phyloP scores from a whole-genome alignment of 2,797 vertebrate species.

The Rallus crepitans region DNA sequence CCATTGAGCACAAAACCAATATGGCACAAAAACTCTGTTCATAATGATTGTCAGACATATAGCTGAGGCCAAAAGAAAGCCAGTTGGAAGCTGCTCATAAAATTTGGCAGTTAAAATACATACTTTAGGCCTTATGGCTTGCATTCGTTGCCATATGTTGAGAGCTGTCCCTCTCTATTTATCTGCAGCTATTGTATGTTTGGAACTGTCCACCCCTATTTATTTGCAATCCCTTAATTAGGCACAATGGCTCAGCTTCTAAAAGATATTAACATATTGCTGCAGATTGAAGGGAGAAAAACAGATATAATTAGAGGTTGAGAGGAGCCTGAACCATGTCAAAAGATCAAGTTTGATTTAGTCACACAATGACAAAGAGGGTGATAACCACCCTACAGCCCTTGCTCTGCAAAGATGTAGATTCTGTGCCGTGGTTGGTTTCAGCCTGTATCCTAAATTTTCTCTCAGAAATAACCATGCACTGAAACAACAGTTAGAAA shows the following conservation, averaged over 20 bases:
- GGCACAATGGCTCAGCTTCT: constrained; percentile 35
- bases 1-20: background rate
- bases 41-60: constrained; percentile 5
- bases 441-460: background rate
- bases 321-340: constrained; percentile 36
- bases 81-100: constrained; percentile 38
- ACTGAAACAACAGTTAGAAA: background rate
- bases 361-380: background rate
- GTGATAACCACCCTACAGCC: background rate
- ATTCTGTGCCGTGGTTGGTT: background rate
- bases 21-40: background rate
- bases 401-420: background rate
- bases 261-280: constrained; percentile 56
- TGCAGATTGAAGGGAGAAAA: constrained; percentile 47
- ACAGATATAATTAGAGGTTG: constrained; percentile 22
- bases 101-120: constrained; percentile 58
- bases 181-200: constrained; percentile 20
- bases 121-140: constrained; percentile 56
- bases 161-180: constrained; percentile 67
- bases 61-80: constrained; percentile 36
- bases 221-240: constrained; percentile 59
- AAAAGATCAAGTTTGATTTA: constrained; percentile 41
- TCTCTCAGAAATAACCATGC: background rate
- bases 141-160: constrained; percentile 60
- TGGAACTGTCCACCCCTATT: constrained; percentile 60